These are phyloP conservation scores for Philaenus spumarius DNA, from an alignment of 1,140 invertebrate species.

Conservation along the genomic window DNA sequence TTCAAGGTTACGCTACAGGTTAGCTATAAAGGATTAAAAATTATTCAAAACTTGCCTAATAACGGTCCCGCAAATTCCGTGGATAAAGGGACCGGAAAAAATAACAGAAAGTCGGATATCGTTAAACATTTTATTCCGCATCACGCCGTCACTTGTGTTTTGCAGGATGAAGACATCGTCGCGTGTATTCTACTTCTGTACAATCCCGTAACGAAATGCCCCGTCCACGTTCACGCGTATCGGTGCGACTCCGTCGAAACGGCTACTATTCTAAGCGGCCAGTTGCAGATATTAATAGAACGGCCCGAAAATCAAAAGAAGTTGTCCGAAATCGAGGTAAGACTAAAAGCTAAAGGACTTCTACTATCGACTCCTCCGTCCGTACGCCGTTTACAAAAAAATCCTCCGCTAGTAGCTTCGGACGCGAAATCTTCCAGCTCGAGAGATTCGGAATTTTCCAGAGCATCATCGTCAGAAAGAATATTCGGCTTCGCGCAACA, in stretches of 20 bases:
- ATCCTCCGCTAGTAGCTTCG: constrained; percentile 1
- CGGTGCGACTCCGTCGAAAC: constrained; percentile 92
- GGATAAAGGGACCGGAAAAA: constrained; percentile 22
- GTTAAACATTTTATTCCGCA: constrained; percentile 95
- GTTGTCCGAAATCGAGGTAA: constrained; percentile 67
- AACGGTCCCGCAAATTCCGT: constrained; percentile 16
- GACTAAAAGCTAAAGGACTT: constrained; percentile 45
- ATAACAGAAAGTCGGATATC: constrained; percentile 44
- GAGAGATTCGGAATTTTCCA: constrained; percentile 63
- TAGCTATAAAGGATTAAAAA: constrained; percentile 88
- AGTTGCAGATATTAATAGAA: constrained; percentile 74
- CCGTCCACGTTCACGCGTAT: constrained; percentile 91
- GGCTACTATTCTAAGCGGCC: constrained; percentile 72
- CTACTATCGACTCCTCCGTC: not conserved
- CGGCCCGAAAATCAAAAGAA: constrained; percentile 82
- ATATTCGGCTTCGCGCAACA: constrained; percentile 14
- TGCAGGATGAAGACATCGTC: constrained; percentile 84
- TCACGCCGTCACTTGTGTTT: constrained; percentile 81
- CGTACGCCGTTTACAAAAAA: not conserved
- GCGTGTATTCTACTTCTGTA: constrained; percentile 82
- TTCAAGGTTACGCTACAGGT: constrained; percentile 85
- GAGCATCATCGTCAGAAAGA: constrained; percentile 34
- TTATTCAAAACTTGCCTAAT: constrained; percentile 62
- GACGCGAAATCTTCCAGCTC: constrained; percentile 46
- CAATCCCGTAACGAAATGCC: constrained; percentile 83